Evolutionary conservation across 2,888 invertebrate genomes (phyloP).

Genomic region (Melikaiella ostensackeni): DNA sequence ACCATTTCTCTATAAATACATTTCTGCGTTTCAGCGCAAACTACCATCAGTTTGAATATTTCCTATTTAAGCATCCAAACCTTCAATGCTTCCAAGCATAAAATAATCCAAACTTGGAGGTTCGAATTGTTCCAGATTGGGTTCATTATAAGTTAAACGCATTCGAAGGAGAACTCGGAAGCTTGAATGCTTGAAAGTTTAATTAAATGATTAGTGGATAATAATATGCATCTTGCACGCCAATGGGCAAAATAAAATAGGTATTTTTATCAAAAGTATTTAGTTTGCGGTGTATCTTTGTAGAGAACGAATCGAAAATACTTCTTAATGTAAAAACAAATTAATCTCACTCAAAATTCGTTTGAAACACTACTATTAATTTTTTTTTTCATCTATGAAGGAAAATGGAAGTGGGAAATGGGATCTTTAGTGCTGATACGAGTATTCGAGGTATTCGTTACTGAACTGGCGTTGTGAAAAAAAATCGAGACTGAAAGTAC

Average conservation of each 20-base stretch:
- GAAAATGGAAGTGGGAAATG: no score
- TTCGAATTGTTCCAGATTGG: slow-evolving; percentile 32
- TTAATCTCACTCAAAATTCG: not conserved
- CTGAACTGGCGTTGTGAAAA: no score
- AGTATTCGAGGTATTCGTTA: no score
- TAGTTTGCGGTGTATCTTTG: no score
- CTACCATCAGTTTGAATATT: slow-evolving; percentile 2
- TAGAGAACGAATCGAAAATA: no score
- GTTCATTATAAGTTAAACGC: slow-evolving; percentile 34
- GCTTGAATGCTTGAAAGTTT: slow-evolving; percentile 18
- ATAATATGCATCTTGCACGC: not conserved
- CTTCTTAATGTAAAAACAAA: no score
- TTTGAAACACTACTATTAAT: not conserved
- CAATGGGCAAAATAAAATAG: no score
- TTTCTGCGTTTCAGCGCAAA: not conserved
- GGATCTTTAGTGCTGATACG: no score
- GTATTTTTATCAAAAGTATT: no score
- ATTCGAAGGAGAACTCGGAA: slow-evolving; percentile 1
- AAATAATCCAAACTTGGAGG: slow-evolving; percentile 29
- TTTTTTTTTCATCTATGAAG: not conserved
- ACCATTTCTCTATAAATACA: not conserved
- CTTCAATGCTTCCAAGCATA: slow-evolving; percentile 7
- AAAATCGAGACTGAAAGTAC: no score
- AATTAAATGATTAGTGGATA: slow-evolving; percentile 33
- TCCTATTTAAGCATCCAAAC: not conserved